Evolutionary conservation across 2,113 vertebrate genomes (phyloP), one percentile per base, ranked within the genome.

Genomic region (Hyaena hyaena): DNA sequence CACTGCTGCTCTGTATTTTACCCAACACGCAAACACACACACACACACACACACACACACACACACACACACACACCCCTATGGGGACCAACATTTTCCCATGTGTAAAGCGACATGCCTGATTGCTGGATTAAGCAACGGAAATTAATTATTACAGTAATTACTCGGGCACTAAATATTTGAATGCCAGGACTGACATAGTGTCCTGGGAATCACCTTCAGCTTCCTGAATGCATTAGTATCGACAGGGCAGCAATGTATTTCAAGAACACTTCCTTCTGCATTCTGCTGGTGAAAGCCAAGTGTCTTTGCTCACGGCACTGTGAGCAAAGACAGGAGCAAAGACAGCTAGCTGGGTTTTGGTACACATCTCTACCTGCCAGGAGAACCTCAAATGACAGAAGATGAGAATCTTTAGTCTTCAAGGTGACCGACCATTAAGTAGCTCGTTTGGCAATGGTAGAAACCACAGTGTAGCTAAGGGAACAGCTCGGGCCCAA

Each of bases 121-220:
- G 96, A 97, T 98, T 98, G 94, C 97, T 97, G 97, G 95, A 89
- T 97, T 98, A 98, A 98, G 98, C 96, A 97, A 97, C 19, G 33
- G 95, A 98, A 98, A 98, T 98, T 98, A 98, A 96, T 98, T 98
- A 98, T 94, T 98, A 96, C 97, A 96, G 94, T 97, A 97, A 98
- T 98, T 98, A 93, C 85, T 98, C 73, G 68, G 89, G 98, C 94
- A 77, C 97, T 98, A 98, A 96, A 76, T 96, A 96, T 96, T 96
- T 95, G 94, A 96, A 96, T 86, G 96, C 97, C 90, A 96, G 93
- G 58, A 95, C 95, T 92, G 95, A 97, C 96, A 81, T 63, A 63
- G 84, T 43, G 33, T 97, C 97, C 97, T 95, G 95, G 96, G 96
- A 98, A 95, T 74, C 77, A 77, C 95, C 95, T 96, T 97, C 83